phyloP scores from a whole-genome alignment of 1,140 invertebrate species.

The Saccostrea cuccullata region DNA sequence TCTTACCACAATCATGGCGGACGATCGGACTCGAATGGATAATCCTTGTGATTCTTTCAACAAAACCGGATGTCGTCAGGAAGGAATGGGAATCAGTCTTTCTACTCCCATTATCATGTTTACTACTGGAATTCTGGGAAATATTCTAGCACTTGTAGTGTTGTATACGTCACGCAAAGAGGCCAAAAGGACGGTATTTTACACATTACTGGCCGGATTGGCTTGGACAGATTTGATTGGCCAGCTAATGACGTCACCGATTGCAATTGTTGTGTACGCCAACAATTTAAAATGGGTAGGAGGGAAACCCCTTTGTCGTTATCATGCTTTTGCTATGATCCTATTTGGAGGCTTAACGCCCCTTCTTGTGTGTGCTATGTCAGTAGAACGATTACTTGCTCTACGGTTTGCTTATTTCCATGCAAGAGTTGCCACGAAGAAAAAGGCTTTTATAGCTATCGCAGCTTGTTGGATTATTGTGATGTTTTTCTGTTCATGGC shows the following conservation, averaged over 20 bases:
- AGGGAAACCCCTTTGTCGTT: slow-evolving; percentile 72
- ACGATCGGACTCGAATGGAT: slow-evolving; percentile 28
- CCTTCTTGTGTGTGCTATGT: slow-evolving; percentile 77
- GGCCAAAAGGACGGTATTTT: slow-evolving; percentile 77
- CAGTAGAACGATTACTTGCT: slow-evolving; percentile 77
- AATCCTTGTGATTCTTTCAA: slow-evolving; percentile 38
- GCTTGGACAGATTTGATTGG: slow-evolving; percentile 79
- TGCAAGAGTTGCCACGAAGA: slow-evolving; percentile 69
- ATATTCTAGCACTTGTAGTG: slow-evolving; percentile 76
- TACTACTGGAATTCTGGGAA: slow-evolving; percentile 74
- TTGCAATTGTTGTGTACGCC: slow-evolving; percentile 76
- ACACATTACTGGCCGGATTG: slow-evolving; percentile 75
- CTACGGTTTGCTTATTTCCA: slow-evolving; percentile 78
- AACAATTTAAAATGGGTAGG: slow-evolving; percentile 76
- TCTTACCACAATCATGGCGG: background rate
- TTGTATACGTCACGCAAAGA: slow-evolving; percentile 71
- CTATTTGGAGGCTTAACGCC: slow-evolving; percentile 76
- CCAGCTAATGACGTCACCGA: slow-evolving; percentile 75
- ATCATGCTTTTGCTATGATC: slow-evolving; percentile 78
- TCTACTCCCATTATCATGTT: slow-evolving; percentile 71
- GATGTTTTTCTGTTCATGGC: slow-evolving; percentile 72
- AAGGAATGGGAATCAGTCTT: slow-evolving; percentile 65
- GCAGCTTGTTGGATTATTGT: slow-evolving; percentile 73
- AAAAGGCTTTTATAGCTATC: slow-evolving; percentile 70
- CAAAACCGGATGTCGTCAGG: slow-evolving; percentile 54